Evolutionary conservation across 2,797 vertebrate species (phyloP).

Genomic region (Lagocephalus sceleratus): DNA sequence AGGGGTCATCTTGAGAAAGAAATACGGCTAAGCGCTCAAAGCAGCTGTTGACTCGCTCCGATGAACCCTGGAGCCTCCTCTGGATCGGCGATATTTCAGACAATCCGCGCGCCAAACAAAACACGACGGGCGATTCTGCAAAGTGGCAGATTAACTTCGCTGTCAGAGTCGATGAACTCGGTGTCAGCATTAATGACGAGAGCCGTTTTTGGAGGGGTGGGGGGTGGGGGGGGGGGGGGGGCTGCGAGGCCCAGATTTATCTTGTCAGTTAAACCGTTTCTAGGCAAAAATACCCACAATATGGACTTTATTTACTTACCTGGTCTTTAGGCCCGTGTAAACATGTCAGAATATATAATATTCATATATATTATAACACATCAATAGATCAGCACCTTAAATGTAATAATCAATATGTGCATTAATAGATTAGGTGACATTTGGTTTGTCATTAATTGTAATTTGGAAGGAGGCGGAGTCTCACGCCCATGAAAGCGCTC

Average conservation of each 20-base stretch:
- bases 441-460: not conserved
- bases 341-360: not conserved
- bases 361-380: not conserved
- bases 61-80: conserved; percentile 17
- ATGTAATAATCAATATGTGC: not conserved
- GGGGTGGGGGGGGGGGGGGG: not conserved
- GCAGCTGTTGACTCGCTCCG: conserved; percentile 27
- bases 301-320: not conserved
- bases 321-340: not conserved
- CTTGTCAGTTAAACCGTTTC: not conserved
- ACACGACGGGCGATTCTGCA: conserved; percentile 10
- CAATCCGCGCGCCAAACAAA: conserved; percentile 22
- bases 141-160: conserved; percentile 5
- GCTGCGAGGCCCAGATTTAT: not conserved
- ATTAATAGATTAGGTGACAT: not conserved
- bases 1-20: not conserved
- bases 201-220: not conserved
- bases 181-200: not conserved
- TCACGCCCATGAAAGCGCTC: no score
- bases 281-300: not conserved
- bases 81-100: conserved; percentile 5
- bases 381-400: no score
- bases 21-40: not conserved
- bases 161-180: conserved; percentile 1
- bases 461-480: not conserved